Base-by-base conservation (phyloP, 2,888 invertebrate species). In the Hyppa rectilinea region DNA sequence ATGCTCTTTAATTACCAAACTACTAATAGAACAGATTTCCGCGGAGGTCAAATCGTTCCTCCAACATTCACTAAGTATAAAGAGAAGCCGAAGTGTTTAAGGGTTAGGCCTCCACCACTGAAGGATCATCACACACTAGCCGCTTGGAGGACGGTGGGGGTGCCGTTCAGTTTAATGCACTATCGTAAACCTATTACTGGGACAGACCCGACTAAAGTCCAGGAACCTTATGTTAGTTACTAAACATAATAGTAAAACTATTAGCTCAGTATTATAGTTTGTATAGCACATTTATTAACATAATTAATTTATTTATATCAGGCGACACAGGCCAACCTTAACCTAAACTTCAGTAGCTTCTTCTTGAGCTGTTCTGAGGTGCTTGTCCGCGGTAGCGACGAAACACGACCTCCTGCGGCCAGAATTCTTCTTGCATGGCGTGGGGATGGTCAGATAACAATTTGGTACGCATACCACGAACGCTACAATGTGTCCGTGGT, bases 1-100 rank as follows among this genome's bases (percentile, higher is more conserved):
- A 86, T 93, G 87, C 78, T 93, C 0, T 93, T 93, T 49, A 74
- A 91, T 58, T 85, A 89, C 55, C 87, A 83, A 58, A 92, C 92
- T 0, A 89, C 88, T 0, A 75, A 87, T 26, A 82, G 71, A 60
- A 89, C 89, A 0, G 89, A 92, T 53, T 92, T 71, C 56, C 86
- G 81, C 2, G 26, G 67, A 3, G 73, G 82, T 0, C 73, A 86
- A 3, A 79, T 92, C 2, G 75, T 74, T 9, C 67, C 87, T 0
- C 69, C 77, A 0, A 43, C 83, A 0, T 71, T 70, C 2, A 92
- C 90, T 0, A 71, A 63, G 5, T 90, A 86, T 38, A 78, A 87
- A 40, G 75, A 76, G 20, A 90, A 89, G 65, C 61, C 76, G 0
- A 60, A 38, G 0, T 80, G 84, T 9, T 0, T 70, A 5, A 69